A percentile compares a stretch with the other conserved stretches of the same genome.
Conservation (phyloP, 2,113 vertebrate species). For the Cololabis saira region DNA sequence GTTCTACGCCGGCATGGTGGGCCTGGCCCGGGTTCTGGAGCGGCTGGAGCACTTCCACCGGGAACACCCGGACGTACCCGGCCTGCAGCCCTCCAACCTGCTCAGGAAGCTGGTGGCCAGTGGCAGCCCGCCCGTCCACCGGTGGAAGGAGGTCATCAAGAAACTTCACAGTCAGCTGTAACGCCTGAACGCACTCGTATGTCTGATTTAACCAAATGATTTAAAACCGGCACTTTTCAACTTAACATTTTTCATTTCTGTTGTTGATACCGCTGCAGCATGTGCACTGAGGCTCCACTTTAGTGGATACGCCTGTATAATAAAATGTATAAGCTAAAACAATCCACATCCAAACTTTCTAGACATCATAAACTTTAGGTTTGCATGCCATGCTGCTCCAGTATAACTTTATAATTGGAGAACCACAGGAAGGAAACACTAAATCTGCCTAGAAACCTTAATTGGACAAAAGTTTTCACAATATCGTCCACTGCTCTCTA, state of each 20-base stretch:
- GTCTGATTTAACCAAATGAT: constrained; percentile 13
- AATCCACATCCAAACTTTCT: neutral
- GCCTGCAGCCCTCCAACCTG: constrained; percentile 83
- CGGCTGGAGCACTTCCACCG: constrained; percentile 85
- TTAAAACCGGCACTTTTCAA: neutral
- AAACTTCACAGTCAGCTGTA: constrained; percentile 77
- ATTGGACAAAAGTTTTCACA: neutral
- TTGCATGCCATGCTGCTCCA: neutral
- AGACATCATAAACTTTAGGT: neutral
- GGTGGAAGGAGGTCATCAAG: constrained; percentile 83
- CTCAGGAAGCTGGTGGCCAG: constrained; percentile 85
- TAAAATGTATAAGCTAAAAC: neutral
- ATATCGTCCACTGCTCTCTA: neutral
- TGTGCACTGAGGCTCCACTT: neutral
- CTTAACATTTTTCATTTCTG: constrained; percentile 1
- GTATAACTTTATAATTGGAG: too few relatives aligned
- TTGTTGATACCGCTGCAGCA: neutral
- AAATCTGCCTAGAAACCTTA: too few relatives aligned
- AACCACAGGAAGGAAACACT: neutral
- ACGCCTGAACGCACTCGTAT: neutral
- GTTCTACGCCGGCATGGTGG: constrained; percentile 89
- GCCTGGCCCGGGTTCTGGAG: constrained; percentile 82
- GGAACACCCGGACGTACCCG: constrained; percentile 85
- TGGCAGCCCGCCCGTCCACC: constrained; percentile 86
- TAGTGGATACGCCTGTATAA: neutral